Conservation (phyloP, 2,113 vertebrate species). For the Elachura formosa region DNA sequence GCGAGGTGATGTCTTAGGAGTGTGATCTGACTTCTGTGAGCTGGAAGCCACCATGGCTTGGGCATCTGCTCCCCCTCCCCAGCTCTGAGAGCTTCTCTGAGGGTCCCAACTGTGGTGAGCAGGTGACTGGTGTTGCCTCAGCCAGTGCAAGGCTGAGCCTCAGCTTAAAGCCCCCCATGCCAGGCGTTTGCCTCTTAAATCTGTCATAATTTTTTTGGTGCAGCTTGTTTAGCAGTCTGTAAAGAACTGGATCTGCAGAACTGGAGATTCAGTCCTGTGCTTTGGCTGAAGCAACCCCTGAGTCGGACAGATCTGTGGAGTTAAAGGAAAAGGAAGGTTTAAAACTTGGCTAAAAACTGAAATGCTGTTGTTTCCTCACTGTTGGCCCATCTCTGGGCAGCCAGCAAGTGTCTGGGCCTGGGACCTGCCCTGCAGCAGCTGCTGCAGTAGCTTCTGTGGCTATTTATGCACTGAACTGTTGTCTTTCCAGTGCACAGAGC, state of each 20-base stretch:
- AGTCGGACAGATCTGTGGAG: neutral
- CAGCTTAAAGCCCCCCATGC: neutral
- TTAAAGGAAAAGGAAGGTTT: neutral
- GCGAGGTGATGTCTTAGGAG: neutral
- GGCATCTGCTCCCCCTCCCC: neutral
- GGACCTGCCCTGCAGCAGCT: neutral
- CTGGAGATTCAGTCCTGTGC: neutral
- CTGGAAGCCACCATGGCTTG: neutral
- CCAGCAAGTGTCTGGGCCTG: neutral
- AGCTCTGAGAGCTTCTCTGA: neutral
- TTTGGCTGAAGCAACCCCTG: neutral
- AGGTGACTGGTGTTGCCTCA: neutral
- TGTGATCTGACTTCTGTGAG: neutral
- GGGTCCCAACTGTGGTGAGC: neutral
- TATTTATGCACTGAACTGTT: neutral
- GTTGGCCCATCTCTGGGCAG: neutral
- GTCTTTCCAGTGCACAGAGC: neutral
- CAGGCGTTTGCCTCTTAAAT: neutral
- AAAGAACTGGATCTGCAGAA: neutral
- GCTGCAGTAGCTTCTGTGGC: neutral
- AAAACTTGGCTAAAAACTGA: neutral
- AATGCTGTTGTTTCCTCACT: neutral
- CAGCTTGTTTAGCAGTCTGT: neutral
- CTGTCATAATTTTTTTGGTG: neutral
- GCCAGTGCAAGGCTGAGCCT: neutral